A percentile compares a stretch with the other conserved stretches of the same genome.
Evolutionary conservation across 2,797 vertebrate species (phyloP).

Genomic region (Rhinoraja longicauda): DNA sequence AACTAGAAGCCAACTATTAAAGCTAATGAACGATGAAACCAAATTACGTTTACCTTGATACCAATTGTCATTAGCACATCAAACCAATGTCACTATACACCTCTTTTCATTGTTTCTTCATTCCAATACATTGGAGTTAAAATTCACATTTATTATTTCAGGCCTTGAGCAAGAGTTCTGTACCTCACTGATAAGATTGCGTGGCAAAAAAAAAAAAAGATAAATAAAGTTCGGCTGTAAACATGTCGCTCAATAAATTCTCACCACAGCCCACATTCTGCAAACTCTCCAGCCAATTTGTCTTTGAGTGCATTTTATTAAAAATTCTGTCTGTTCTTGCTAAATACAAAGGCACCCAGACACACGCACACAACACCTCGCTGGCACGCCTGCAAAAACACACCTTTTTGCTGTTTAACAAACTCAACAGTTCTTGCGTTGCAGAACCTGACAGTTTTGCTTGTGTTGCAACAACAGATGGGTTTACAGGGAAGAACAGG

Average conservation of each 20-base stretch:
- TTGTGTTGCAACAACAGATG: slow-evolving; percentile 56
- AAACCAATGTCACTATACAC: too few species aligned
- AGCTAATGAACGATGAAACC: background rate
- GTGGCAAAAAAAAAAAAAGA: too few species aligned
- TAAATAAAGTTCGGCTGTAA: background rate
- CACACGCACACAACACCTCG: background rate
- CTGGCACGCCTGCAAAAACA: background rate
- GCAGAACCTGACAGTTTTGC: slow-evolving; percentile 52
- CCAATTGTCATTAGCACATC: background rate
- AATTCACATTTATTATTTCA: background rate
- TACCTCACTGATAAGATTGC: background rate
- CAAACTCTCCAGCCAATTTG: background rate
- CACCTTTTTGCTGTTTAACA: slow-evolving; percentile 35
- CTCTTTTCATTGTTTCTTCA: background rate
- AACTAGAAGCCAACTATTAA: background rate
- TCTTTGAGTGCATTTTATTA: background rate
- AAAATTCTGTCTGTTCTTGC: slow-evolving; percentile 3
- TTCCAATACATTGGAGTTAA: background rate
- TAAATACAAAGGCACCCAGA: background rate
- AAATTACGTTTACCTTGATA: background rate
- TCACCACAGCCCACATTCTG: background rate
- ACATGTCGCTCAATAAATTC: too few species aligned
- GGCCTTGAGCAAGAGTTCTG: too few species aligned
- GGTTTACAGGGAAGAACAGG: slow-evolving; percentile 56
- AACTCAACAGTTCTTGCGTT: slow-evolving; percentile 51